Evolutionary conservation across 2,113 vertebrate species (phyloP), one percentile per base, ranked within the genome.

Genomic region (Scortum barcoo): DNA sequence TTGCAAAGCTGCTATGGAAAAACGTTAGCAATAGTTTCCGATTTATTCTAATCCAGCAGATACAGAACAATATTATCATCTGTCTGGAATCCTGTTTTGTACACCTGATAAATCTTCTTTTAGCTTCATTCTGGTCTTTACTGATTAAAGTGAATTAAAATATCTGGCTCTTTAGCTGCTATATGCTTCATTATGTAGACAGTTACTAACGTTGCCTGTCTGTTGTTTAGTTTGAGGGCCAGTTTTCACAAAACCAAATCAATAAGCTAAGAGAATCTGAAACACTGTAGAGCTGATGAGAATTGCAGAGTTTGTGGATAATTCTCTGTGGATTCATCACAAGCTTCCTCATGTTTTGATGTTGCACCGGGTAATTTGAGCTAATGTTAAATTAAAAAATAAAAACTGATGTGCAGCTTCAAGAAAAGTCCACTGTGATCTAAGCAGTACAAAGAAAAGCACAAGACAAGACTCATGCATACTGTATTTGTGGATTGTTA

Each of bases 401-500:
- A 19, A 14, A 26, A 0, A 19, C 7, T 7, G 58, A 67, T n/a
- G 44, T 83, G 75, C 71, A 88, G 67, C 65, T 77, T 81, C 71
- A 66, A 69, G 36, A 11, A 54, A 74, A 36, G 42, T 68, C 67
- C 26, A 42, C 50, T 68, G 30, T 12, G 54, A 78, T 57, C 1
- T 33, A 80, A 71, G 30, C 19, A 57, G 42, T 33, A 48, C 58
- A 58, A 72, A 70, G 67, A 78, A 30, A 67, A 20, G 24, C 22
- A 76, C 19, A 66, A 19, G 19, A 46, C 38, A 48, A 14, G 11
- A 72, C 28, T 24, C 76, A 76, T 83, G 62, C 76, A 86, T 20
- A 20, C 13, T 20, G 24, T 44, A 51, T 75, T 50, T 54, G 65
- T 57, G 6, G 1, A 68, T 33, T 70, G 13, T 40, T 63, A 22